A percentile compares a stretch with the other conserved stretches of the same genome.
Evolutionary conservation across 2,888 invertebrate genomes (phyloP).

Genomic region (Caenorhabditis drosophilae): DNA sequence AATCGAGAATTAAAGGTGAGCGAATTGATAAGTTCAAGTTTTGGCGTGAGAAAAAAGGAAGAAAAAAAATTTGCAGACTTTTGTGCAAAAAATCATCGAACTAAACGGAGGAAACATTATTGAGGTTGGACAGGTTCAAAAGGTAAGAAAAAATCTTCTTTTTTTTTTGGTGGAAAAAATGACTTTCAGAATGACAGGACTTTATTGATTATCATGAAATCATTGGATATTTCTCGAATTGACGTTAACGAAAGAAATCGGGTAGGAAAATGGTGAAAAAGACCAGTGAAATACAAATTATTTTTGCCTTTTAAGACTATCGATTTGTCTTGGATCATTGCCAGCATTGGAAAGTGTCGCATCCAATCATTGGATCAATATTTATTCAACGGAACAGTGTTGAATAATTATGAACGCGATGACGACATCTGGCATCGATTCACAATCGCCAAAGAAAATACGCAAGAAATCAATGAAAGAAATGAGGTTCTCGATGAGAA

Average conservation of each 20-base stretch:
- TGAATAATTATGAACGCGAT: slow-evolving; percentile 7
- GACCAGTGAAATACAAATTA: neutral
- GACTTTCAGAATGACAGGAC: slow-evolving; percentile 3
- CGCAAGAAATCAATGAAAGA: slow-evolving; percentile 12
- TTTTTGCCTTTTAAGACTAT: neutral
- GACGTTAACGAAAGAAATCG: neutral
- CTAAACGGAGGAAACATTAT: slow-evolving; percentile 10
- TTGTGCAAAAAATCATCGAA: slow-evolving; percentile 8
- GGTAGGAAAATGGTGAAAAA: neutral
- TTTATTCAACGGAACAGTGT: slow-evolving; percentile 5
- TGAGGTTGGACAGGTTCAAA: neutral
- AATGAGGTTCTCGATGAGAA: slow-evolving; percentile 16
- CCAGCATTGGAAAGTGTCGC: slow-evolving; percentile 12
- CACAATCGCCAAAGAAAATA: slow-evolving; percentile 12
- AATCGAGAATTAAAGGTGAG: neutral
- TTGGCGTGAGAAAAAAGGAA: too few relatives aligned
- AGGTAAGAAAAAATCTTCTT: neutral
- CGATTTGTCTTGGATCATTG: slow-evolving; percentile 27
- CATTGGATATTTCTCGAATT: neutral
- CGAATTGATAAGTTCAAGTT: neutral
- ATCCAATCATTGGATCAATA: slow-evolving; percentile 3
- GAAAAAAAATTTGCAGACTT: neutral
- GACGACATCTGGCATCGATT: slow-evolving; percentile 31
- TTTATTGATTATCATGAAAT: slow-evolving; percentile 8
- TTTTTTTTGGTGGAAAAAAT: neutral